phyloP scores from a whole-genome alignment of 1,140 invertebrate species.

The Drosophila pallidifrons region DNA sequence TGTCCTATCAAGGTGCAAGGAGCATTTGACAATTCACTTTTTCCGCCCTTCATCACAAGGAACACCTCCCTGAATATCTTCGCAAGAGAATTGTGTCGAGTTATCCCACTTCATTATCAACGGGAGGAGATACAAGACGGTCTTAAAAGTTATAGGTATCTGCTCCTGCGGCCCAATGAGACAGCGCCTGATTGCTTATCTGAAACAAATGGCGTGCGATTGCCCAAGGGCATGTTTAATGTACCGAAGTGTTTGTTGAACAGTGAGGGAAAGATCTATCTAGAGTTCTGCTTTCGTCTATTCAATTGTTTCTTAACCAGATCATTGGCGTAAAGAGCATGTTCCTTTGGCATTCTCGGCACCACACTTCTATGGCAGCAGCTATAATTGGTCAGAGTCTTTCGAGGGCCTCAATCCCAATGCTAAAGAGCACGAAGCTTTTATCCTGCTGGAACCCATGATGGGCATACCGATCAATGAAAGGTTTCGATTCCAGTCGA shows the following conservation, averaged over 20 bases:
- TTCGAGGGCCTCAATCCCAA: conserved; percentile 88
- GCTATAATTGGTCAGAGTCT: conserved; percentile 85
- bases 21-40: conserved; percentile 65
- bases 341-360: conserved; percentile 88
- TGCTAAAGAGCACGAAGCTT: conserved; percentile 87
- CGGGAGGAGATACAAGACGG: conserved; percentile 40
- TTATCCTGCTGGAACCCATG: conserved; percentile 87
- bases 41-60: conserved; percentile 57
- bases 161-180: conserved; percentile 37
- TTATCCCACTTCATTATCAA: conserved; percentile 55
- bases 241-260: conserved; percentile 87
- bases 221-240: conserved; percentile 87
- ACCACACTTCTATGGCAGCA: conserved; percentile 89
- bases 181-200: conserved; percentile 51
- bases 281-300: neutral
- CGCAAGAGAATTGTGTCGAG: conserved; percentile 71
- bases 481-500: conserved; percentile 74
- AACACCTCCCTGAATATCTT: conserved; percentile 54
- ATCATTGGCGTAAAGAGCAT: conserved; percentile 43
- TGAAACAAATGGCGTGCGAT: conserved; percentile 44
- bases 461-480: conserved; percentile 73
- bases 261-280: conserved; percentile 46
- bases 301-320: neutral
- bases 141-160: conserved; percentile 53
- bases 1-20: conserved; percentile 58